Conservation (phyloP, 2,113 vertebrate genomes). For the Peromyscus californicus region DNA sequence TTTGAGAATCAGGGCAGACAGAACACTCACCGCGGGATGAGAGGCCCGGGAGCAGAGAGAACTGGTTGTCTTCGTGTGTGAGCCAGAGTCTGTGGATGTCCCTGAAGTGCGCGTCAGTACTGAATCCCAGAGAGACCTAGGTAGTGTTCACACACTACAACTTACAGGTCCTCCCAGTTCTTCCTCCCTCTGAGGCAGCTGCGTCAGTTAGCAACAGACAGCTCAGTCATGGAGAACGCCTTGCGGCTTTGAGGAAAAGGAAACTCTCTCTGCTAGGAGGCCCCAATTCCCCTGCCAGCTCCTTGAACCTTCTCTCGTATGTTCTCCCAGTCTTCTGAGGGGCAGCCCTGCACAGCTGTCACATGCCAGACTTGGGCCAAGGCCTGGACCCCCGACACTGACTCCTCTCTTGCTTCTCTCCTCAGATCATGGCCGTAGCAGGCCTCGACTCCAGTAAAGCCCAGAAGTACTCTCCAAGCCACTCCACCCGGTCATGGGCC, state of each 20-base stretch:
- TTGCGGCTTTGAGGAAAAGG: neutral
- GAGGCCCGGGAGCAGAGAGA: accelerated
- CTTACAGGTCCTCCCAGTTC: neutral
- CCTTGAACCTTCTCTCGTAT: neutral
- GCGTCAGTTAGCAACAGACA: neutral
- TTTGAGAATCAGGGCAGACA: too few species aligned
- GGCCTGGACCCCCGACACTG: neutral
- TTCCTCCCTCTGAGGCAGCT: neutral
- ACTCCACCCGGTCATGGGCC: slow-evolving; percentile 97
- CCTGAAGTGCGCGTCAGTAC: accelerated
- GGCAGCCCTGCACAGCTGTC: neutral
- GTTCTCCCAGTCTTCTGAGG: neutral
- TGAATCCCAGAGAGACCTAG: neutral
- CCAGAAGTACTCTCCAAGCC: slow-evolving; percentile 95
- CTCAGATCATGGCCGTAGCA: slow-evolving; percentile 98
- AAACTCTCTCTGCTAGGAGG: neutral
- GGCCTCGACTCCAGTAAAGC: slow-evolving; percentile 97
- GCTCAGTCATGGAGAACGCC: neutral
- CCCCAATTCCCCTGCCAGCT: neutral
- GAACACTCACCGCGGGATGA: accelerated
- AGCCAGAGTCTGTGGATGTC: neutral
- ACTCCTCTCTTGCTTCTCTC: neutral
- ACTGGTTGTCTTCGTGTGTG: neutral
- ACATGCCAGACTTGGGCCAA: neutral
- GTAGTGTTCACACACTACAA: neutral